Evolutionary conservation across 2,113 vertebrate species (phyloP), one percentile per base, ranked within the genome.

Genomic region (Menura novaehollandiae): DNA sequence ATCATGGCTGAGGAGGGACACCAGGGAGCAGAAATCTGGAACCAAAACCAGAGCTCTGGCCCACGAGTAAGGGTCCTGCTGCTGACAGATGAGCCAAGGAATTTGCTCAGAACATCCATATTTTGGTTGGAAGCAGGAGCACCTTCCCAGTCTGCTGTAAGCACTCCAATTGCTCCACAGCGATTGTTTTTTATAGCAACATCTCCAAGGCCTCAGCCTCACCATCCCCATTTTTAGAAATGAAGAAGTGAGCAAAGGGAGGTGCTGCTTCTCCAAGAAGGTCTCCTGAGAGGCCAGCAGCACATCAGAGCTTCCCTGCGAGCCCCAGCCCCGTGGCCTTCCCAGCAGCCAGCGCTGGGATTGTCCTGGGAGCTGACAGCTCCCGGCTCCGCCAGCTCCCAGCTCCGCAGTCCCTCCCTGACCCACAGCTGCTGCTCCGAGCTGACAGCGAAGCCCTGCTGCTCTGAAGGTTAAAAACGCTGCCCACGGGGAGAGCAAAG

Each of bases 151-250:
- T 1, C 41, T 39, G 89, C 89, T 56, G 52, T 1, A 14, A 82
- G 37, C 46, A 1, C 91, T 37, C 63, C 82, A 35, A 75, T 13
- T 83, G 75, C 91, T 76, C 15, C 82, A 63, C 83, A 5, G 67
- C 3, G 32, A 23, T 73, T 39, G 63, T 44, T 94, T 91, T 95
- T 94, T 94, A 91, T 84, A 89, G 93, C 24, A 84, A 75, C 89
- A 66, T 76, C 93, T 92, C 96, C 95, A n/a, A 83, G 89, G 84
- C 74, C 89, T 84, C 95, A 58, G 93, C 84, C 86, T 89, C 80
- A 12, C 73, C 84, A 77, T 88, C 68, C 87, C 73, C 64, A 26
- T 77, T 95, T 88, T 95, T 86, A 92, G 89, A 88, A 86, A 56
- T 1, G 63, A 35, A 95, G 96, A 60, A 86, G 63, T 6, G 17